phyloP scores from a whole-genome alignment of 2,797 vertebrate species.

The Valencia hispanica region DNA sequence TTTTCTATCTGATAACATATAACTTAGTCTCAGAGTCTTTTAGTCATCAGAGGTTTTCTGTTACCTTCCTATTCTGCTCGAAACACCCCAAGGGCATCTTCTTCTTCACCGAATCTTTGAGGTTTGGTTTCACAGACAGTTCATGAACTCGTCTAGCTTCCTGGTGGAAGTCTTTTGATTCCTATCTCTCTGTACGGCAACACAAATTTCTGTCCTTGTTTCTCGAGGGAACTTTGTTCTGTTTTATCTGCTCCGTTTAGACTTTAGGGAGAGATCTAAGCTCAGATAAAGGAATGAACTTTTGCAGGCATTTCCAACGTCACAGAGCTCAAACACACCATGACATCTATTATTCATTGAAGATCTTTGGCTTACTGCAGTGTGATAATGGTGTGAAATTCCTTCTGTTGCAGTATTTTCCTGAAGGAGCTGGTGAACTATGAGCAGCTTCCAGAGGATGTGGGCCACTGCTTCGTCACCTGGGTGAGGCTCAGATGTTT shows the following conservation, averaged over 20 bases:
- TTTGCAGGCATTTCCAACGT: not conserved
- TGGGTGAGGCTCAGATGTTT: conserved; percentile 86
- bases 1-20: not conserved
- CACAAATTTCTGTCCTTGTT: not conserved
- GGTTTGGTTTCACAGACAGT: conserved; percentile 2
- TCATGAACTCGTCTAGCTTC: not conserved
- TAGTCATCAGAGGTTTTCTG: not conserved
- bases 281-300: not conserved
- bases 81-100: not conserved
- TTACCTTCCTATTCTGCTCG: not conserved
- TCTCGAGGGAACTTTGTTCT: not conserved
- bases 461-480: conserved; percentile 98
- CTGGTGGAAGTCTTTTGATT: conserved; percentile 1
- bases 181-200: conserved; percentile 2
- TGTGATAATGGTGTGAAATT: not conserved
- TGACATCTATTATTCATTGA: not conserved
- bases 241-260: not conserved
- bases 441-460: conserved; percentile 96
- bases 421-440: conserved; percentile 98
- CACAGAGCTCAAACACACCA: not conserved
- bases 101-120: not conserved
- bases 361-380: not conserved
- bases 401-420: conserved; percentile 87
- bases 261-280: not conserved
- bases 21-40: not conserved